Percentiles rank a stretch among this genome's conserved stretches.
Evolutionary conservation across 2,113 vertebrate genomes (phyloP).

Genomic region (Phainopepla nitens): DNA sequence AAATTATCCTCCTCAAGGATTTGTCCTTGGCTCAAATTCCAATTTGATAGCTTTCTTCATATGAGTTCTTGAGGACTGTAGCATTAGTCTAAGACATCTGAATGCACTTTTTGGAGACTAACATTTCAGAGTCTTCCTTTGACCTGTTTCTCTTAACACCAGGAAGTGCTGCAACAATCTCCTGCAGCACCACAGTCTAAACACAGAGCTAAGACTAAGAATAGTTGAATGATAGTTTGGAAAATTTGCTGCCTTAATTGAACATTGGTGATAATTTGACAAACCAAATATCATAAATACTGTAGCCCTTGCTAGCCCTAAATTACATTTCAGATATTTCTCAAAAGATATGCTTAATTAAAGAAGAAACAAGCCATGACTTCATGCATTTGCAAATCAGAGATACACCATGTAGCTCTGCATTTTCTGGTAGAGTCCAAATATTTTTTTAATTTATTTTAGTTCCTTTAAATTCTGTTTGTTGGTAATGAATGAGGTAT

Average conservation of each 20-base stretch:
- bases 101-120: neutral
- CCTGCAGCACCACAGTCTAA: neutral
- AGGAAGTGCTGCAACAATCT: neutral
- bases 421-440: neutral
- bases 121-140: neutral
- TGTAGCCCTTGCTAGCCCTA: neutral
- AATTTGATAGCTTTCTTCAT: neutral
- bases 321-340: slow-evolving; percentile 1
- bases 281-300: neutral
- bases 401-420: neutral
- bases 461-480: neutral
- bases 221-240: neutral
- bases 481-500: neutral
- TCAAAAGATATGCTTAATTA: neutral
- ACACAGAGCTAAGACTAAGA: neutral
- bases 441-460: neutral
- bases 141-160: neutral
- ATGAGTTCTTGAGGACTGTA: neutral
- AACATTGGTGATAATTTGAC: neutral
- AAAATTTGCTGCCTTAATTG: neutral
- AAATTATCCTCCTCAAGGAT: slow-evolving; percentile 19
- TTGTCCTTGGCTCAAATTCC: slow-evolving; percentile 6
- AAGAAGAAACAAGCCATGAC: neutral
- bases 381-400: neutral
- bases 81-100: neutral